Evolutionary conservation across 2,797 vertebrate species (phyloP), one percentile per base, ranked within the genome.

Genomic region (Sebastes elongatus): DNA sequence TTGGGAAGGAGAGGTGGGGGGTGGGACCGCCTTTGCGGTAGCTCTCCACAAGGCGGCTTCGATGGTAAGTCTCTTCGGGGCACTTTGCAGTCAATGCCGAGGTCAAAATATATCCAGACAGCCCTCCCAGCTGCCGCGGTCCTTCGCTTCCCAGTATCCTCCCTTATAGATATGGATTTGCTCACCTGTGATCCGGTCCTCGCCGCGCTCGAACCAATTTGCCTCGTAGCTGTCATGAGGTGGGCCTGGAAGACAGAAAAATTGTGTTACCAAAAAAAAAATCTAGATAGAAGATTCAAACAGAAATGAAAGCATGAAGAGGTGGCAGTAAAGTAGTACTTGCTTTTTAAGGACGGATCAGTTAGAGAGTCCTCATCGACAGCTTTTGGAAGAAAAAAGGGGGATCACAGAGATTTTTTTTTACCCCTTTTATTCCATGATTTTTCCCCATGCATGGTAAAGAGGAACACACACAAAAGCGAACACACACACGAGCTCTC

Each of bases 141-240:
- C 98, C 87, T 99, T 99, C 65, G 95, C 90, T 89, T 99, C 98
- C 98, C 98, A 99, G 94, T 99, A 99, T 16, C 97, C 97, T 4
- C 98, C 98, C 77, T 93, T 96, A 88, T 97, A 99, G 93, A 98
- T 91, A 66, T 99, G 97, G 0, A 96, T 94, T 63, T 93, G 71
- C 93, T 99, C 98, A 86, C 97, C 97, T 2, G 97, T 98, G 79
- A 95, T 92, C 0, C 85, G 95, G 88, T 99, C 98, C 81, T 97
- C 96, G 56, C 90, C 95, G 46, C 94, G 93, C 33, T 99, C 97
- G 27, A 99, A 99, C 98, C 98, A 99, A 88, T 96, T 91, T 0
- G 98, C 95, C 72, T 96, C 96, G 92, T 99, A 97, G 93, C 92
- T 96, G 71, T 98, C 97, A 2, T 96, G 95, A 16, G 96, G 95